Conservation (phyloP, 2,113 vertebrate genomes). For the Arvicanthis niloticus region DNA sequence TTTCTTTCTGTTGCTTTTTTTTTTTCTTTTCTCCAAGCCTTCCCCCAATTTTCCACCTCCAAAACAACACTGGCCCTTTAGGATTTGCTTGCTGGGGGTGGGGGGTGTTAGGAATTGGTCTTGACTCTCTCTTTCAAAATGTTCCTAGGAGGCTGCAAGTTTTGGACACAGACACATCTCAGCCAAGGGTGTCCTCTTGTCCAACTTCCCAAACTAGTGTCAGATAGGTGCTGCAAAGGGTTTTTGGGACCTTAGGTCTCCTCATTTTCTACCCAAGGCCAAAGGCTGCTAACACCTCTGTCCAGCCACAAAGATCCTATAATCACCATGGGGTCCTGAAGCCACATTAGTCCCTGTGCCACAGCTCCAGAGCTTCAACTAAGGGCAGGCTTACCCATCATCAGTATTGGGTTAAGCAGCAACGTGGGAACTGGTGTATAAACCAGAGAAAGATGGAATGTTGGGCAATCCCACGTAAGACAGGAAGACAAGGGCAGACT, state of each 20-base stretch:
- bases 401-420: background rate
- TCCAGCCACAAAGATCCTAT: conserved; percentile 20
- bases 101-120: background rate
- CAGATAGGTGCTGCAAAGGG: background rate
- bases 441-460: conserved; percentile 38
- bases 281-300: conserved; percentile 58
- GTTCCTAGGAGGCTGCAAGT: accelerated
- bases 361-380: background rate
- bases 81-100: background rate
- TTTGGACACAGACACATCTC: background rate
- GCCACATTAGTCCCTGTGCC: conserved; percentile 6
- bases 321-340: background rate
- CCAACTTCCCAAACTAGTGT: background rate
- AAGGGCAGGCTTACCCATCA: background rate
- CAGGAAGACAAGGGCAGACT: background rate
- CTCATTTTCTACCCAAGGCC: background rate
- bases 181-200: background rate
- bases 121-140: conserved; percentile 23
- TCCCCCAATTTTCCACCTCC: background rate
- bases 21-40: background rate
- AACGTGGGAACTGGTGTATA: background rate
- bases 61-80: background rate
- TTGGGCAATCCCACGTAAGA: accelerated
- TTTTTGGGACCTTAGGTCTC: background rate
- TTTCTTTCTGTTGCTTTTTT: background rate